Evolutionary conservation across 2,113 vertebrate genomes (phyloP).

Genomic region (Nerophis ophidion): DNA sequence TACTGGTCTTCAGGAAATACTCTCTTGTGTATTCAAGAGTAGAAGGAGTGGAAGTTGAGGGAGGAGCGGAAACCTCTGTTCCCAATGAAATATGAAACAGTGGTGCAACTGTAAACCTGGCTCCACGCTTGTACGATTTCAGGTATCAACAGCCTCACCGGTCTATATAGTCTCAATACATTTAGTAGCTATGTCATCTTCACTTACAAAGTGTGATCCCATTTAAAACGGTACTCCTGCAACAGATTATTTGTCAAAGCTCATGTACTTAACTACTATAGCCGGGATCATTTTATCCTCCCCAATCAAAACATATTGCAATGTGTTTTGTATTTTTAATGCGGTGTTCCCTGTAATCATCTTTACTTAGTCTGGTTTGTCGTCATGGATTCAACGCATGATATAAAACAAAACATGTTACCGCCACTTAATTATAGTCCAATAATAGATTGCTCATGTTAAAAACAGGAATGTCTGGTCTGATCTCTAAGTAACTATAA

Average conservation of each 20-base stretch:
- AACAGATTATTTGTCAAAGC: neutral
- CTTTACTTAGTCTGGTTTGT: neutral
- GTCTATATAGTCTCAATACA: conserved; percentile 13
- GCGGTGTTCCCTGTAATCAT: neutral
- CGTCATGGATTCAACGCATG: no score
- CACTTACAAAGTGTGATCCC: neutral
- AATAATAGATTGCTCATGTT: neutral
- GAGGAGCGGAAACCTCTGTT: conserved; percentile 70
- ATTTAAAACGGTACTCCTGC: neutral
- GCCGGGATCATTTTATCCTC: neutral
- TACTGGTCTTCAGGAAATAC: conserved; percentile 8
- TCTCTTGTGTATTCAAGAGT: conserved; percentile 14
- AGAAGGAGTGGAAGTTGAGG: conserved; percentile 41
- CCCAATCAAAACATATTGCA: neutral
- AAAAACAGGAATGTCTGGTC: neutral
- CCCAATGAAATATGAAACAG: conserved; percentile 79
- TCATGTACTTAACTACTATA: conserved; percentile 1
- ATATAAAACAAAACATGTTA: neutral
- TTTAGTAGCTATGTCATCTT: neutral
- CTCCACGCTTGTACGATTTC: conserved; percentile 50
- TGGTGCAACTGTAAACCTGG: conserved; percentile 72
- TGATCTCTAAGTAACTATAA: conserved; percentile 1
- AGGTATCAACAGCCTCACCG: conserved; percentile 27
- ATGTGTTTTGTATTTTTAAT: no score
- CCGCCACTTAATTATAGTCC: neutral